phyloP scores from a whole-genome alignment of 1,140 invertebrate species.

The Trachymyrmex cornetzi region DNA sequence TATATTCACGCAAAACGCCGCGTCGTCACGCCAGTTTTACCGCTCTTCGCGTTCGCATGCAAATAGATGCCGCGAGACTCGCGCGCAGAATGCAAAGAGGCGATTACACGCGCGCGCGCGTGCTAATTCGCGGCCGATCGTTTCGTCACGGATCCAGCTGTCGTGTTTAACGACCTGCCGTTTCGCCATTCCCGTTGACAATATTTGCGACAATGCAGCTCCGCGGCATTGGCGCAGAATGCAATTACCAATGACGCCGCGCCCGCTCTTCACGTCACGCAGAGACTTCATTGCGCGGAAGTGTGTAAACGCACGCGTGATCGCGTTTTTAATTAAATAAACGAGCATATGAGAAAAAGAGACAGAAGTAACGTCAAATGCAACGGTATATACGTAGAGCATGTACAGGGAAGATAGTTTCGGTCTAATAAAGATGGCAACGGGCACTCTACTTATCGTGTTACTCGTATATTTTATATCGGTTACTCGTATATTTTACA shows the following conservation, averaged over 20 bases:
- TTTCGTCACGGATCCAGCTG: conserved; percentile 20
- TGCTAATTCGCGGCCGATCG: conserved; percentile 51
- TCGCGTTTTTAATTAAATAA: conserved; percentile 41
- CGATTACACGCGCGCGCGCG: conserved; percentile 31
- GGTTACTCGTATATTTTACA: conserved; percentile 5
- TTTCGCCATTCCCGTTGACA: conserved; percentile 14
- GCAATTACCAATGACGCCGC: conserved; percentile 25
- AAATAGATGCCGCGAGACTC: conserved; percentile 40
- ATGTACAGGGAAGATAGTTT: not conserved
- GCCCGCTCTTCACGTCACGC: not conserved
- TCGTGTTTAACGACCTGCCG: conserved; percentile 13
- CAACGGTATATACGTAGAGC: not conserved
- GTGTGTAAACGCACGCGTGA: conserved; percentile 11
- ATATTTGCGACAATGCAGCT: conserved; percentile 22
- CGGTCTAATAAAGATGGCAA: conserved; percentile 36
- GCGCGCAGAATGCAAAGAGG: conserved; percentile 49
- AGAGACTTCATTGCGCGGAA: conserved; percentile 21
- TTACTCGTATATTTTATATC: conserved; percentile 27
- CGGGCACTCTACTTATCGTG: conserved; percentile 24
- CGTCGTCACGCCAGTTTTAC: conserved; percentile 44
- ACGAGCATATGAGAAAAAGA: not conserved
- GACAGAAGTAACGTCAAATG: not conserved
- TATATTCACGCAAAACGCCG: not conserved
- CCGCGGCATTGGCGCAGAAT: not conserved
- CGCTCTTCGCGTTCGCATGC: conserved; percentile 33